Percentiles rank a stretch among this genome's conserved stretches.
Conservation (phyloP, 2,888 invertebrate genomes). For the Didymodactylos carnosus region DNA sequence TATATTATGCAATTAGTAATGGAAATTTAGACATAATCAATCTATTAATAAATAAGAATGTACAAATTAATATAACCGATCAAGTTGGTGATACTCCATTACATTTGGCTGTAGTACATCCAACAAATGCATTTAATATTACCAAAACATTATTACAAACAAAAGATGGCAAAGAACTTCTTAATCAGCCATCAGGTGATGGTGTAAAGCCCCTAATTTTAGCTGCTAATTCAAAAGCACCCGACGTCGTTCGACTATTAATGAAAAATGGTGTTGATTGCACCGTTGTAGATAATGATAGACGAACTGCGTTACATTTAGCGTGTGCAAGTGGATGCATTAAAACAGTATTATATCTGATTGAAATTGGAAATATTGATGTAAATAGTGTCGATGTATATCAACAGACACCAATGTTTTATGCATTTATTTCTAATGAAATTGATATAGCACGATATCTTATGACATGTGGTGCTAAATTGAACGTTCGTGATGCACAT, state of each 20-base stretch:
- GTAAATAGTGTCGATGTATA: not conserved
- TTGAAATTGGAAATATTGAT: not conserved
- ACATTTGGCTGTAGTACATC: not conserved
- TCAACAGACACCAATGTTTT: not conserved
- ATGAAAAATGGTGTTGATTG: not conserved
- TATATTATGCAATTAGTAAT: not conserved
- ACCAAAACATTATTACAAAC: not conserved
- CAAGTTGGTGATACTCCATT: not conserved
- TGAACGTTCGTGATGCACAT: not conserved
- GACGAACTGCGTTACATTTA: not conserved
- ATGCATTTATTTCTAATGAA: not conserved
- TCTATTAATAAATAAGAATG: not conserved
- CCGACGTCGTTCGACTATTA: not conserved
- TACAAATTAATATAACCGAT: not conserved
- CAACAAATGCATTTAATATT: not conserved
- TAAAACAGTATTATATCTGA: not conserved
- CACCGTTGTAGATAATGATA: not conserved
- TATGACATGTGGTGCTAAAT: not conserved
- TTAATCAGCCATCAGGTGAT: not conserved
- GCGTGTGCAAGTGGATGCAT: not conserved
- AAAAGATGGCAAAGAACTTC: not conserved
- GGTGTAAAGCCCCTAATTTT: not conserved
- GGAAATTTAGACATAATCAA: not conserved
- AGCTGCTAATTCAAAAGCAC: not conserved
- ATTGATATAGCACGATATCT: not conserved